Percentiles rank a stretch among this genome's conserved stretches.
These are phyloP conservation scores for Ploceus nigricollis DNA, from an alignment of 2,113 vertebrate species.

Conservation along the genomic window DNA sequence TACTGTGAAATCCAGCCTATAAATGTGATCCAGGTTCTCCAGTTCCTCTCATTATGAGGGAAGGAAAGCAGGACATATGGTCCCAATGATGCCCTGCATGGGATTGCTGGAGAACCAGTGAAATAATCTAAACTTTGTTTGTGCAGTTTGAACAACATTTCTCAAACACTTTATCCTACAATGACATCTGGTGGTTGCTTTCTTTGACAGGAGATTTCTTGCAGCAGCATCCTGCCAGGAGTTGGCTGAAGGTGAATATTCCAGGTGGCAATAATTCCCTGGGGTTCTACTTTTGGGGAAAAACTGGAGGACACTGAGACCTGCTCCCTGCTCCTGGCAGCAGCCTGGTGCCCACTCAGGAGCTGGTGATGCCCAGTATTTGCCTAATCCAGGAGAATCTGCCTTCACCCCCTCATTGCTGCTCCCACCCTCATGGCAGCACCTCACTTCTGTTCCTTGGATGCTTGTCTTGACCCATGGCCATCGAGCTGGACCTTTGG, in stretches of 20 bases:
- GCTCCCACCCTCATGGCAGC: background rate
- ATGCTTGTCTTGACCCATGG: background rate
- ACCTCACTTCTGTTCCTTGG: accelerated
- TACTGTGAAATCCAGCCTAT: background rate
- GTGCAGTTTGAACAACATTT: background rate
- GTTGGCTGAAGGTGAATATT: accelerated
- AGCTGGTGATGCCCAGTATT: background rate
- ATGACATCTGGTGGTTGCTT: slow-evolving; percentile 71
- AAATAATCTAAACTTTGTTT: background rate
- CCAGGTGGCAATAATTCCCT: accelerated
- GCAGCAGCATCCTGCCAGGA: background rate
- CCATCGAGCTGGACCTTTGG: accelerated
- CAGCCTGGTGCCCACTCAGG: background rate
- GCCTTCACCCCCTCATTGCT: accelerated
- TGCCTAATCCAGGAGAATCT: accelerated
- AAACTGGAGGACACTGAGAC: background rate
- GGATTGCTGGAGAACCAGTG: background rate
- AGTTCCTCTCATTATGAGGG: background rate
- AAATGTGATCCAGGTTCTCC: background rate
- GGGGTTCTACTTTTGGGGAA: background rate
- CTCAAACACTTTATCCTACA: slow-evolving; percentile 23
- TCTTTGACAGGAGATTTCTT: background rate
- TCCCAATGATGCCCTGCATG: background rate
- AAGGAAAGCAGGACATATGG: background rate
- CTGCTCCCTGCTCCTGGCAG: background rate